Percentiles rank a stretch among this genome's conserved stretches.
Evolutionary conservation across 1,140 invertebrate species (phyloP).

Genomic region (Acyrthosiphon pisum): DNA sequence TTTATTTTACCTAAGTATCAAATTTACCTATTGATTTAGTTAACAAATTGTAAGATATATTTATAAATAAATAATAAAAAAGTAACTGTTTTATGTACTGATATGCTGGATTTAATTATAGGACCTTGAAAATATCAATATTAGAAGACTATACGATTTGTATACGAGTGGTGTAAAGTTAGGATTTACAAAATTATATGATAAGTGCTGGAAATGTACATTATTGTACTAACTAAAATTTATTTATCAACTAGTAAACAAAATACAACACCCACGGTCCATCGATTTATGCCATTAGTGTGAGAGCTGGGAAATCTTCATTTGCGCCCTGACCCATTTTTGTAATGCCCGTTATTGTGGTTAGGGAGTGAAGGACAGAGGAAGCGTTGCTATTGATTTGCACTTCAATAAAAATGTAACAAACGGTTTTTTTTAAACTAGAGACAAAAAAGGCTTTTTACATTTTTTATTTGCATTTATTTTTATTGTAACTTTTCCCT

Average conservation of each 20-base stretch:
- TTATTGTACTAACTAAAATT: not conserved
- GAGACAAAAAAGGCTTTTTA: slow-evolving; percentile 23
- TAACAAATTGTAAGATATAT: no score
- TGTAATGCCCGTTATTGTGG: not conserved
- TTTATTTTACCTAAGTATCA: no score
- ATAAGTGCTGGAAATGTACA: not conserved
- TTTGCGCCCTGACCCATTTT: slow-evolving; percentile 23
- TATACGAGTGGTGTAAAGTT: no score
- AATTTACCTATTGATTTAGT: no score
- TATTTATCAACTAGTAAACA: not conserved
- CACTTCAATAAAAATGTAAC: slow-evolving; percentile 47
- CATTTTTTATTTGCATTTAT: slow-evolving; percentile 38
- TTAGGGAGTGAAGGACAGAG: not conserved
- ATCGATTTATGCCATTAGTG: not conserved
- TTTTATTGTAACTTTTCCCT: not conserved
- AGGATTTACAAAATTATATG: no score
- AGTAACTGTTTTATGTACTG: no score
- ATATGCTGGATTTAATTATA: no score
- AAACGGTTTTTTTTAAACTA: slow-evolving; percentile 27
- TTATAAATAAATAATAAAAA: no score
- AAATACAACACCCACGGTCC: not conserved
- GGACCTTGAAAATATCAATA: no score
- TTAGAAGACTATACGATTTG: no score
- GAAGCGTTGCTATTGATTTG: slow-evolving; percentile 40
- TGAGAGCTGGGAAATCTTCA: slow-evolving; percentile 13